These are phyloP conservation scores for Asobara japonica DNA, from an alignment of 1,140 invertebrate genomes.

Conservation along the genomic window DNA sequence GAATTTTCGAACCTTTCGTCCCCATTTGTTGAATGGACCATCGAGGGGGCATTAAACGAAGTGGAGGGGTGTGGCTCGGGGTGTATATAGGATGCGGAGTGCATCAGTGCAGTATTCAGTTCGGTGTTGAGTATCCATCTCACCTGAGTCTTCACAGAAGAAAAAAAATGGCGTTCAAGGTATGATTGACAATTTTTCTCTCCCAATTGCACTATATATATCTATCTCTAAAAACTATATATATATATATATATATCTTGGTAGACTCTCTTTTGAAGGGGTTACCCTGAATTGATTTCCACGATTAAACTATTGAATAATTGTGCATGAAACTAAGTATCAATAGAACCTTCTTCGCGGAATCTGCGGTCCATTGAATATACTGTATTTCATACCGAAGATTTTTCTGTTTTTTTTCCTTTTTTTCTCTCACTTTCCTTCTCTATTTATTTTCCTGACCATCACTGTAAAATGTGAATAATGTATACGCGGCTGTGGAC, in stretches of 20 bases:
- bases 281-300: too few relatives aligned
- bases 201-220: background rate
- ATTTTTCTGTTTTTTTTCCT: too few relatives aligned
- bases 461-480: too few relatives aligned
- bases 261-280: too few relatives aligned
- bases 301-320: too few relatives aligned
- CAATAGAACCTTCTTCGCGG: too few relatives aligned
- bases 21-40: conserved; percentile 13
- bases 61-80: background rate
- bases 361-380: too few relatives aligned
- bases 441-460: too few relatives aligned
- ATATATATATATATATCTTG: background rate
- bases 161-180: background rate
- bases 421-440: too few relatives aligned
- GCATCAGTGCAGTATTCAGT: background rate
- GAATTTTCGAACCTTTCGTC: conserved; percentile 11
- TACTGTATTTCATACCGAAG: too few relatives aligned
- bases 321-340: too few relatives aligned
- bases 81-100: background rate
- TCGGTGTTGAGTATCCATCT: background rate
- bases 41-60: background rate
- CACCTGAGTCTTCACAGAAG: background rate
- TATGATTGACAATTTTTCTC: background rate
- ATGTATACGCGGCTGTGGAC: too few relatives aligned
- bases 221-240: background rate